Percentiles rank a stretch among this genome's conserved stretches.
Evolutionary conservation across 2,888 invertebrate species (phyloP).

Genomic region (Ptilodon capucinus): DNA sequence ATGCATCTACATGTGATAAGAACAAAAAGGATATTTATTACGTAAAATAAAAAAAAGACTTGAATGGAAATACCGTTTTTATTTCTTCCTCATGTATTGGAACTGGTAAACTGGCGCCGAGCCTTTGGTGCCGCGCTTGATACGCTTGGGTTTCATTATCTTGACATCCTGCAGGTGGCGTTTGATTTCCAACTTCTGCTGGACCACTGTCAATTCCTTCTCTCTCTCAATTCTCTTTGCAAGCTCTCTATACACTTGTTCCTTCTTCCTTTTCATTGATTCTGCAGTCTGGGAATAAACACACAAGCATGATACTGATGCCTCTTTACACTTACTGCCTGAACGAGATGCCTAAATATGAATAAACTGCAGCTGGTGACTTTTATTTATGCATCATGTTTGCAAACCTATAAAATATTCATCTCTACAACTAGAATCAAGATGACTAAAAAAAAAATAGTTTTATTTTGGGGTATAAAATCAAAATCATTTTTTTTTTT

Average conservation of each 20-base stretch:
- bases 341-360: too few species aligned
- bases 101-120: conserved; percentile 90
- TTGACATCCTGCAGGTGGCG: conserved; percentile 85
- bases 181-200: conserved; percentile 90
- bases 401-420: too few species aligned
- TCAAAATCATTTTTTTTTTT: too few species aligned
- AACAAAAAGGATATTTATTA: conserved; percentile 30
- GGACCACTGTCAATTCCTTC: conserved; percentile 87
- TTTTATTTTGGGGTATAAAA: too few species aligned
- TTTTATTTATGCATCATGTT: too few species aligned
- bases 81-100: conserved; percentile 91
- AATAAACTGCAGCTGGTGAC: too few species aligned
- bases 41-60: conserved; percentile 12
- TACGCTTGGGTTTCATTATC: conserved; percentile 84
- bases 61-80: conserved; percentile 13
- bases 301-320: too few species aligned
- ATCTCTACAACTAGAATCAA: too few species aligned
- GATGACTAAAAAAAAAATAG: too few species aligned
- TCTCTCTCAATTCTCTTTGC: conserved; percentile 90
- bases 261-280: conserved; percentile 82
- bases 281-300: conserved; percentile 59
- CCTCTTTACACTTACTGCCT: too few species aligned
- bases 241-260: conserved; percentile 88
- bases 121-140: conserved; percentile 84
- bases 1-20: conserved; percentile 23